phyloP scores from a whole-genome alignment of 37 sponge, comb jelly and placozoan species.

The Beroe ovata region DNA sequence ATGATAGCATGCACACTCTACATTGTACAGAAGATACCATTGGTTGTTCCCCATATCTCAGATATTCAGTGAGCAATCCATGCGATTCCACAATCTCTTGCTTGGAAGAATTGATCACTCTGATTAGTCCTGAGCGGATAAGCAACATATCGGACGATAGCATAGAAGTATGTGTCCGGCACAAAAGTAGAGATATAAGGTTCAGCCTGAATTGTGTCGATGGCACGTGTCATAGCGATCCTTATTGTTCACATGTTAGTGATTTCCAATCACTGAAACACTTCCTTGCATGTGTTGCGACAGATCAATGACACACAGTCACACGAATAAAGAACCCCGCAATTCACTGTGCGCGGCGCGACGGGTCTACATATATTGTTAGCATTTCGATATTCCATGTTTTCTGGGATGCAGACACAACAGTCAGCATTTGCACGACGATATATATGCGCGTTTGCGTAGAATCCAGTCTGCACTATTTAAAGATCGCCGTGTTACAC shows the following conservation, averaged over 20 bases:
- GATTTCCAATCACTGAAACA: not conserved
- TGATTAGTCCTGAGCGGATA: not conserved
- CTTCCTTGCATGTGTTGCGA: not conserved
- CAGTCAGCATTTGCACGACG: not conserved
- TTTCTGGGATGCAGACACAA: not conserved
- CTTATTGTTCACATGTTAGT: not conserved
- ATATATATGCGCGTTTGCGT: not conserved
- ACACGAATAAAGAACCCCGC: not conserved
- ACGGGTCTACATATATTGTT: not conserved
- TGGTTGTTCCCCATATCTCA: too few relatives aligned
- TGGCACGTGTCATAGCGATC: not conserved
- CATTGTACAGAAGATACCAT: not conserved
- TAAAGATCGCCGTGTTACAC: too few relatives aligned
- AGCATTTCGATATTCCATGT: not conserved
- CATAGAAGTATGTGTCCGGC: not conserved
- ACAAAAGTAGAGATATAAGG: not conserved
- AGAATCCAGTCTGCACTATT: too few relatives aligned
- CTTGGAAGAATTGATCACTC: not conserved
- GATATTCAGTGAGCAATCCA: not conserved
- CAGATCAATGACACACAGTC: not conserved
- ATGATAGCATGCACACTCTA: not conserved
- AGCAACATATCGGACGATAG: not conserved
- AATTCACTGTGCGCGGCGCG: conserved; percentile 31
- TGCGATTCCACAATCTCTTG: not conserved
- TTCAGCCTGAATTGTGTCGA: not conserved